Percentiles rank a stretch among this genome's conserved stretches.
Evolutionary conservation across 2,113 vertebrate genomes (phyloP).

Genomic region (Alligator sinensis): DNA sequence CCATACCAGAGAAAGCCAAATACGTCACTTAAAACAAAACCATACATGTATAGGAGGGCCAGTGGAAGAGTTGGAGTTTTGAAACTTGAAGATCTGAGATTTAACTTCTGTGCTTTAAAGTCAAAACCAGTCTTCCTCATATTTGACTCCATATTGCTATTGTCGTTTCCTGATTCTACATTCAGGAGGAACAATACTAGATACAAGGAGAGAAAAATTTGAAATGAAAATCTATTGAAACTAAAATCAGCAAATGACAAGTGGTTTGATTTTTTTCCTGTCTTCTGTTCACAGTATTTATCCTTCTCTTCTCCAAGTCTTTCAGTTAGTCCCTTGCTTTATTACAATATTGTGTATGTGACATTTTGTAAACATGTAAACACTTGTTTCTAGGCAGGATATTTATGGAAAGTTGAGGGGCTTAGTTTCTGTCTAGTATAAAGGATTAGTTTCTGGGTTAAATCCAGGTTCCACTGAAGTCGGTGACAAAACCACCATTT

Average conservation of each 20-base stretch:
- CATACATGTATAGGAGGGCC: too few relatives aligned
- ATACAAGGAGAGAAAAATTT: too few relatives aligned
- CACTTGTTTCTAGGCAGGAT: neutral
- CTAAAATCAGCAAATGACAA: neutral
- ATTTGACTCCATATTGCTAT: neutral
- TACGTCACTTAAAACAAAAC: too few relatives aligned
- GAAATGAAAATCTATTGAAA: too few relatives aligned
- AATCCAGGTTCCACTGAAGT: neutral
- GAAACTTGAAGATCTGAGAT: neutral
- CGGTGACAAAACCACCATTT: neutral
- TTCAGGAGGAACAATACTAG: neutral
- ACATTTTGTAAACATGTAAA: neutral
- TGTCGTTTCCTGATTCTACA: neutral
- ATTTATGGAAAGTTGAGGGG: neutral
- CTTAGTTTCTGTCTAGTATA: neutral
- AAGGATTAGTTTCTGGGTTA: neutral
- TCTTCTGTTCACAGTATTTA: neutral
- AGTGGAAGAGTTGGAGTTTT: too few relatives aligned
- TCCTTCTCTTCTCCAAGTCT: neutral
- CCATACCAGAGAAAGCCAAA: neutral
- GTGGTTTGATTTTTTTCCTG: neutral
- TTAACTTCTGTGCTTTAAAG: neutral
- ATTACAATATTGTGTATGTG: too few relatives aligned
- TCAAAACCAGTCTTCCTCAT: neutral
- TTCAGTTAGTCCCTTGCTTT: neutral